Percentiles rank a stretch among this genome's conserved stretches.
These are phyloP conservation scores for Ctenodactylus gundi DNA, from an alignment of 2,113 vertebrate genomes.

Conservation along the genomic window DNA sequence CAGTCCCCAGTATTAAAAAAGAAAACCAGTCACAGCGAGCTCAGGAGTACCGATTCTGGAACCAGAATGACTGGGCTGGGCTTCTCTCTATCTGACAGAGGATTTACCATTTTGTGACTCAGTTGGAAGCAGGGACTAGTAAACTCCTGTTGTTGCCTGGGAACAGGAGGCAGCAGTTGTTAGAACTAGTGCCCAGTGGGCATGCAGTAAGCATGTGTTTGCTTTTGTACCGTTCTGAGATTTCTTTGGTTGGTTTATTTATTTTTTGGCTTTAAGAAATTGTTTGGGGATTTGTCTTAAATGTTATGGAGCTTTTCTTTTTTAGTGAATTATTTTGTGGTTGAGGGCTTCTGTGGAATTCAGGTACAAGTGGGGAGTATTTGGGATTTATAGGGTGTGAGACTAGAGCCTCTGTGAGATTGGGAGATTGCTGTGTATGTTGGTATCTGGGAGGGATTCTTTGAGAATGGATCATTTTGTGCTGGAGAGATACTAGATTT, in stretches of 20 bases:
- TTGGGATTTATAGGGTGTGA: neutral
- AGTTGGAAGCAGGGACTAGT: neutral
- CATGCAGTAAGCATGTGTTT: neutral
- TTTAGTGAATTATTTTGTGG: neutral
- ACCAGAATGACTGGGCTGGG: neutral
- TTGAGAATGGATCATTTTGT: neutral
- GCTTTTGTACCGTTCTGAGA: neutral
- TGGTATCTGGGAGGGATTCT: neutral
- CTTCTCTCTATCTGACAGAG: neutral
- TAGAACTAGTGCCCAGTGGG: neutral
- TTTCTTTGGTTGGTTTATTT: neutral
- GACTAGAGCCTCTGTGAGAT: neutral
- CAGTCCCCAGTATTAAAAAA: too few relatives aligned
- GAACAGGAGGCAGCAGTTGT: neutral
- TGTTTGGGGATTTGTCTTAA: neutral
- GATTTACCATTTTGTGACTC: neutral
- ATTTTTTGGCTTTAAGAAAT: neutral
- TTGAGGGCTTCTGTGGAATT: neutral
- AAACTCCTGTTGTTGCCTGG: neutral
- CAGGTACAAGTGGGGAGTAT: neutral
- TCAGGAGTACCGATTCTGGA: neutral
- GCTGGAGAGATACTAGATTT: constrained; percentile 10
- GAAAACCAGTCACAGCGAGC: too few relatives aligned
- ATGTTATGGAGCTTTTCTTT: neutral
- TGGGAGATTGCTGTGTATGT: neutral